These are phyloP conservation scores for Drosophila leontia DNA, from an alignment of 1,140 invertebrate genomes.

Conservation along the genomic window DNA sequence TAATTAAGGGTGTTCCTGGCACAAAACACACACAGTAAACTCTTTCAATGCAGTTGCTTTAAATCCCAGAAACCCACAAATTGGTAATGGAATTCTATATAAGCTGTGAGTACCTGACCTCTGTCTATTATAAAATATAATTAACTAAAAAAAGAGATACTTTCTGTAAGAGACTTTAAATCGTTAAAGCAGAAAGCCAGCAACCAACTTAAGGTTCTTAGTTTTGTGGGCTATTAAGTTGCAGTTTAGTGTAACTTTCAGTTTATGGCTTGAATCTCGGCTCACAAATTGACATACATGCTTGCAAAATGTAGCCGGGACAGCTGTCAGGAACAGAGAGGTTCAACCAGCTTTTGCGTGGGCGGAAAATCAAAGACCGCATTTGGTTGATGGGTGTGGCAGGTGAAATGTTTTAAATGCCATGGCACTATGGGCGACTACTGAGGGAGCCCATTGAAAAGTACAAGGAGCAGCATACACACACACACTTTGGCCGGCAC, in stretches of 20 bases:
- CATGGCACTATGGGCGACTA: constrained; percentile 15
- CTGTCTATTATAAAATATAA: no score
- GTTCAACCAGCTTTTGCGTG: background rate
- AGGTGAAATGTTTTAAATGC: constrained; percentile 43
- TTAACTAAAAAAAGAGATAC: background rate
- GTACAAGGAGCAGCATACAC: constrained; percentile 9
- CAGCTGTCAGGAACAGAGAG: constrained; percentile 21
- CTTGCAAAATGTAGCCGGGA: constrained; percentile 17
- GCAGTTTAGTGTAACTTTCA: constrained; percentile 6
- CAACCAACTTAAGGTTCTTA: background rate
- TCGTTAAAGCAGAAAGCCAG: no score
- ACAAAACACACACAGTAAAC: background rate
- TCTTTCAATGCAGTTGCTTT: background rate
- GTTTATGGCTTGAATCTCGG: background rate
- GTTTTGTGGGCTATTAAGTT: background rate
- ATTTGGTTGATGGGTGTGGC: constrained; percentile 11
- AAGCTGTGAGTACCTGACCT: background rate
- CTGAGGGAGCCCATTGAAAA: constrained; percentile 36
- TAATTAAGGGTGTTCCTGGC: constrained; percentile 16
- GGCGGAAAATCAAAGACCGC: constrained; percentile 48
- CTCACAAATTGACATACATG: constrained; percentile 14
- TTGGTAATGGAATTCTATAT: background rate
- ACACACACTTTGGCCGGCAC: background rate
- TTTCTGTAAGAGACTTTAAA: background rate
- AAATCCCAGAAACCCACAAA: background rate